These are phyloP conservation scores for Sphyrna mokarran DNA, from an alignment of 2,113 vertebrate species.

Conservation along the genomic window DNA sequence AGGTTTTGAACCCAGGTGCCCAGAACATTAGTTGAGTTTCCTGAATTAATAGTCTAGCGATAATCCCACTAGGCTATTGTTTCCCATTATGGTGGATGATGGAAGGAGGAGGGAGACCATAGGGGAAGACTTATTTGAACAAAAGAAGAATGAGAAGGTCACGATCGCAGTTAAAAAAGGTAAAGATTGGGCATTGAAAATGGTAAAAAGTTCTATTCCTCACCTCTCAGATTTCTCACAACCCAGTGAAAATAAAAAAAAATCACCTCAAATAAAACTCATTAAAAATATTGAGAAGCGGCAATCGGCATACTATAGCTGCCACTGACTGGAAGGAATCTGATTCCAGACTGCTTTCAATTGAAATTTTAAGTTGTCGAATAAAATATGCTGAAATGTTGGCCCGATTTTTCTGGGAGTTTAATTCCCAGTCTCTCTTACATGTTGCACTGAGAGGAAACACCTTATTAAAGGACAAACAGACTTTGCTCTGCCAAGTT, in stretches of 20 bases:
- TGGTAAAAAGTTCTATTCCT: not conserved
- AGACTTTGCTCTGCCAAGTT: not conserved
- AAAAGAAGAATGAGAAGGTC: not conserved
- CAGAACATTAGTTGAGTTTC: no score
- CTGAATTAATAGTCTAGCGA: no score
- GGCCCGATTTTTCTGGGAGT: constrained; percentile 21
- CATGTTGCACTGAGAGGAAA: not conserved
- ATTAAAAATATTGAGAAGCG: not conserved
- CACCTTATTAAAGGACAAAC: constrained; percentile 20
- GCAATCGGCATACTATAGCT: not conserved
- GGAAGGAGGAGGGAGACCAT: not conserved
- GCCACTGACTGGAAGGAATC: not conserved
- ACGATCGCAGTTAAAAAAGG: not conserved
- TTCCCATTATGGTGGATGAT: not conserved
- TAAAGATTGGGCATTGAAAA: not conserved
- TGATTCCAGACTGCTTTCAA: constrained; percentile 9
- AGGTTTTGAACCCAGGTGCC: no score
- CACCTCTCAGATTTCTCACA: not conserved
- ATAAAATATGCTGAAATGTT: constrained; percentile 29
- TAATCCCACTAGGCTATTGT: no score
- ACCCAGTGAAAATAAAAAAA: not conserved
- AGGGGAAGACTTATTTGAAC: not conserved
- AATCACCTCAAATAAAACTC: not conserved
- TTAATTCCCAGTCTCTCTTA: constrained; percentile 23
- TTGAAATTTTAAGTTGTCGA: constrained; percentile 5